Base-by-base conservation (phyloP, 2,113 vertebrate genomes). In the Protobothrops mucrosquamatus region DNA sequence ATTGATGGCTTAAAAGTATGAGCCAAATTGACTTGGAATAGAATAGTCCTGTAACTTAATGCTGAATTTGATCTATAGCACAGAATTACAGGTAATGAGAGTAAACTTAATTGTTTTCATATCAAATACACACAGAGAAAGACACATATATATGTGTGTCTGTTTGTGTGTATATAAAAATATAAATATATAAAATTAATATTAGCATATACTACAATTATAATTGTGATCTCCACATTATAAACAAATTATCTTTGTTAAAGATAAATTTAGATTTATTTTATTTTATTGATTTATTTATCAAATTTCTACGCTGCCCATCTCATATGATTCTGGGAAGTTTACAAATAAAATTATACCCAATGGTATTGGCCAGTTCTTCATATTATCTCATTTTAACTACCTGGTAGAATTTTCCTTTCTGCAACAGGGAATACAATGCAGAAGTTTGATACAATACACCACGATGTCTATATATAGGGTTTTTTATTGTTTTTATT, bases 1-100 rank as follows among this genome's bases (percentile, higher is more conserved):
- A 74, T 3, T 74, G 69, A 74, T 74, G n/a, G 69, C n/a, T 74
- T 74, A 74, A 39, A 74, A 39, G 5, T 34, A 34, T 74, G 11
- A 39, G 6, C n/a, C 69, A 74, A 39, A 74, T n/a, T 74, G n/a
- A 0, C n/a, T 39, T 34, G n/a, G n/a, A 74, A 74, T 55, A 55
- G 54, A 51, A 51, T 74, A 39, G 6, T 74, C 15, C n/a, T 34
- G 69, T 74, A 34, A 74, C n/a, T 34, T 74, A 74, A 14, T 74
- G n/a, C 69, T 39, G n/a, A 39, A 74, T 34, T 3, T 74, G 34
- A 39, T 74, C 39, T 74, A 24, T 51, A 86, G 46, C 85, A 86
- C 3, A n/a, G 97, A 96, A 97, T 98, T 98, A 97, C 1, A 89
- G 91, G 94, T 89, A 93, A 97, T 95, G 95, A 96, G 97, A 97